phyloP scores from a whole-genome alignment of 2,797 vertebrate genomes.

The Cyprinella venusta region DNA sequence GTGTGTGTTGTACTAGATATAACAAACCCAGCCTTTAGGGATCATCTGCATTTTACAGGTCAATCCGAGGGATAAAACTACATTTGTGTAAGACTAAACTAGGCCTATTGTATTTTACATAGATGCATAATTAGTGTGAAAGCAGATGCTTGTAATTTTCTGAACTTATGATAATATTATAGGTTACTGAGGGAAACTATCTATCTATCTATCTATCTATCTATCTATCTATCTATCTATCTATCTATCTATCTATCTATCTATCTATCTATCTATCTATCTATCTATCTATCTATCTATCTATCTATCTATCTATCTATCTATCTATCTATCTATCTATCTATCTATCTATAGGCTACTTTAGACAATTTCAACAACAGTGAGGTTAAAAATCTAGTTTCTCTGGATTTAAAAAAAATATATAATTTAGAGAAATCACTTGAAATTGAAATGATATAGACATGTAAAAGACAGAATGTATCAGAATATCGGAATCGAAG shows the following conservation, averaged over 20 bases:
- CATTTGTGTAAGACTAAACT: not conserved
- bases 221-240: no score
- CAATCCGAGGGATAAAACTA: not conserved
- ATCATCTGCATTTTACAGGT: constrained; percentile 17
- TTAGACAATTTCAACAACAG: no score
- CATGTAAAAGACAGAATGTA: not conserved
- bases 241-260: no score
- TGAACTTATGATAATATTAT: not conserved
- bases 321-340: no score
- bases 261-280: no score
- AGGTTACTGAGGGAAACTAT: no score
- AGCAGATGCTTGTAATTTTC: not conserved
- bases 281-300: no score
- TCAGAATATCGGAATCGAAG: not conserved
- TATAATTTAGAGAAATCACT: not conserved
- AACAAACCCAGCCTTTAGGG: constrained; percentile 38
- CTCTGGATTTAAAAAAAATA: no score
- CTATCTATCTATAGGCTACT: no score
- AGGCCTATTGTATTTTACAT: not conserved
- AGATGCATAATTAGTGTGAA: not conserved
- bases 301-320: not conserved
- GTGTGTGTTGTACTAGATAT: constrained; percentile 50
- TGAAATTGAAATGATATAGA: not conserved
- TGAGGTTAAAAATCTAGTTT: no score
- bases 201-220: no score